phyloP scores from a whole-genome alignment of 2,113 vertebrate genomes.

The Crotophaga sulcirostris region DNA sequence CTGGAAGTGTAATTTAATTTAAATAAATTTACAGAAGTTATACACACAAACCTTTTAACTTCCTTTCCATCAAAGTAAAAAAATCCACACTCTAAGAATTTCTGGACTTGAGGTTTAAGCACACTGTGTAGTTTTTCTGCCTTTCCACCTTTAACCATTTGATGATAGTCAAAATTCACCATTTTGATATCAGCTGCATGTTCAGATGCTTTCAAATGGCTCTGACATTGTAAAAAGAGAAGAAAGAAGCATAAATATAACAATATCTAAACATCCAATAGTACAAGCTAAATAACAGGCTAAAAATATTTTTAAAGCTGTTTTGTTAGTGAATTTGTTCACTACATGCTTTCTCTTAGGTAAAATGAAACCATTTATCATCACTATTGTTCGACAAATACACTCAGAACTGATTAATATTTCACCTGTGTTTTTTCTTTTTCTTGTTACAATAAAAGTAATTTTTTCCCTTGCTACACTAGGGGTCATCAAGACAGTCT shows the following conservation, averaged over 20 bases:
- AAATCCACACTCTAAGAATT: slow-evolving; percentile 93
- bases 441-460: neutral
- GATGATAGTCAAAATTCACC: slow-evolving; percentile 98
- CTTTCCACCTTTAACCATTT: slow-evolving; percentile 96
- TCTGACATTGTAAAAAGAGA: slow-evolving; percentile 75
- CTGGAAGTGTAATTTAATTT: neutral
- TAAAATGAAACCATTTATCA: neutral
- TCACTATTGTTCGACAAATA: neutral
- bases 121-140: slow-evolving; percentile 89
- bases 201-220: slow-evolving; percentile 95
- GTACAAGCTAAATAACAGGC: neutral
- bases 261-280: neutral
- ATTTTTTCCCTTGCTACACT: neutral
- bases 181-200: slow-evolving; percentile 87
- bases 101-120: slow-evolving; percentile 89
- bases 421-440: neutral
- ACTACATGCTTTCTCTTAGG: neutral
- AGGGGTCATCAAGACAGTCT: neutral
- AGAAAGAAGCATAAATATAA: neutral
- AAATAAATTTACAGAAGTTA: neutral
- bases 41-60: slow-evolving; percentile 83
- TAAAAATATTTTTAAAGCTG: neutral
- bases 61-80: slow-evolving; percentile 91
- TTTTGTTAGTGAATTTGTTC: neutral
- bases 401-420: neutral